A percentile compares a stretch with the other conserved stretches of the same genome.
These are phyloP conservation scores for Rhadina sibilatrix DNA, from an alignment of 2,113 vertebrate genomes.

Conservation along the genomic window DNA sequence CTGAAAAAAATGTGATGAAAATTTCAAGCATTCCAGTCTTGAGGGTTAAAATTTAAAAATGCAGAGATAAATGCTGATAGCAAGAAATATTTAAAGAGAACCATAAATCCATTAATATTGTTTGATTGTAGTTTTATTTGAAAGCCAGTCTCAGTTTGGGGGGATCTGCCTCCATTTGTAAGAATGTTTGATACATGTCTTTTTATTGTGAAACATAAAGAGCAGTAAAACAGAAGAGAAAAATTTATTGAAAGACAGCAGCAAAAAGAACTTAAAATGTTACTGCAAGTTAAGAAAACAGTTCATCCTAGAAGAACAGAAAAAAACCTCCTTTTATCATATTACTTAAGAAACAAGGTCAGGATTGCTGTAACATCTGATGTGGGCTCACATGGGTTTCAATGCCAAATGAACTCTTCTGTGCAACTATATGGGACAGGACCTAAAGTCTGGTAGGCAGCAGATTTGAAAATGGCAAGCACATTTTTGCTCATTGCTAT, in stretches of 20 bases:
- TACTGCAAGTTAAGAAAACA: not conserved
- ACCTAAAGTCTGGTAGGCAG: not conserved
- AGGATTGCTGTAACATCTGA: not conserved
- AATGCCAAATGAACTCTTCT: not conserved
- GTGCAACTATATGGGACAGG: not conserved
- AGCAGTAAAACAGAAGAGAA: not conserved
- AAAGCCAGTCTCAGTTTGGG: not conserved
- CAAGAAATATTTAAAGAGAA: not conserved
- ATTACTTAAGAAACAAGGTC: not conserved
- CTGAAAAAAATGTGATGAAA: not conserved
- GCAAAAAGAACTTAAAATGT: not conserved
- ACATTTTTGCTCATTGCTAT: not conserved
- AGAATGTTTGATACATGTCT: not conserved
- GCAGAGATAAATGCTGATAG: not conserved
- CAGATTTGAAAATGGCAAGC: not conserved
- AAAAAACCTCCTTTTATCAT: rapidly evolving
- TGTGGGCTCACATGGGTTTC: not conserved
- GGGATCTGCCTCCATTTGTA: not conserved
- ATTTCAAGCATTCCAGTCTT: not conserved
- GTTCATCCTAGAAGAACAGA: not conserved
- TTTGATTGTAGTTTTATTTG: not conserved
- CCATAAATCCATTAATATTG: not conserved
- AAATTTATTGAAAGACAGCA: not conserved
- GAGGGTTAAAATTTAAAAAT: not conserved
- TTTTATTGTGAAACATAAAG: not conserved